Conservation (phyloP, 2,113 vertebrate species). For the Perccottus glenii region DNA sequence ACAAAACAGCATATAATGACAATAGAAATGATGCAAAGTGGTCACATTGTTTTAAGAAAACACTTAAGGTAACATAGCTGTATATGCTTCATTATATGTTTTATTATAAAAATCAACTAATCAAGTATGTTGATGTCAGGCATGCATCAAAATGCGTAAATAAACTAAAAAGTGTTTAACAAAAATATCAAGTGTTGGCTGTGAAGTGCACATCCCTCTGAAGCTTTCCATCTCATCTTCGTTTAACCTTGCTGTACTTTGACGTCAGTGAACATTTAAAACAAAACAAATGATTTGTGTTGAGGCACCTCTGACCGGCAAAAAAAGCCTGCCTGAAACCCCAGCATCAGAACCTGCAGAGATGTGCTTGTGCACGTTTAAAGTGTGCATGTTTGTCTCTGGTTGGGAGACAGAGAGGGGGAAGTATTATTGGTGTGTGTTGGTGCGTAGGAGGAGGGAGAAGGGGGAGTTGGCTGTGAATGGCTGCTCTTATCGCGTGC, state of each 20-base stretch:
- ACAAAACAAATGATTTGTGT: conserved; percentile 29
- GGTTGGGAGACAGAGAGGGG: conserved; percentile 17
- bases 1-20: too few relatives aligned
- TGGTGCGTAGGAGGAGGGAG: conserved; percentile 62
- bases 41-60: too few relatives aligned
- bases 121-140: too few relatives aligned
- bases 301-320: conserved; percentile 51
- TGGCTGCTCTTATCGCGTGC: conserved; percentile 78
- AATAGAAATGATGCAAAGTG: too few relatives aligned
- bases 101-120: too few relatives aligned
- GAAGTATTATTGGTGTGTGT: conserved; percentile 38
- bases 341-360: conserved; percentile 52
- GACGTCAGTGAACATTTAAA: conserved; percentile 23
- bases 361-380: conserved; percentile 29
- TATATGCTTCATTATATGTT: too few relatives aligned
- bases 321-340: conserved; percentile 47
- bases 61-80: too few relatives aligned
- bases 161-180: too few relatives aligned
- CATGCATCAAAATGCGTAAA: too few relatives aligned
- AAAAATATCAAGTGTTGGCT: too few relatives aligned
- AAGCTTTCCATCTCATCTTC: conserved; percentile 19
- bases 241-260: conserved; percentile 37
- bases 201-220: background rate
- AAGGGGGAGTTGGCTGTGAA: conserved; percentile 68
- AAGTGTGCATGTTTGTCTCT: conserved; percentile 17